Percentiles rank a stretch among this genome's conserved stretches.
phyloP scores from a whole-genome alignment of 2,888 invertebrate genomes.

The Thera obeliscata region DNA sequence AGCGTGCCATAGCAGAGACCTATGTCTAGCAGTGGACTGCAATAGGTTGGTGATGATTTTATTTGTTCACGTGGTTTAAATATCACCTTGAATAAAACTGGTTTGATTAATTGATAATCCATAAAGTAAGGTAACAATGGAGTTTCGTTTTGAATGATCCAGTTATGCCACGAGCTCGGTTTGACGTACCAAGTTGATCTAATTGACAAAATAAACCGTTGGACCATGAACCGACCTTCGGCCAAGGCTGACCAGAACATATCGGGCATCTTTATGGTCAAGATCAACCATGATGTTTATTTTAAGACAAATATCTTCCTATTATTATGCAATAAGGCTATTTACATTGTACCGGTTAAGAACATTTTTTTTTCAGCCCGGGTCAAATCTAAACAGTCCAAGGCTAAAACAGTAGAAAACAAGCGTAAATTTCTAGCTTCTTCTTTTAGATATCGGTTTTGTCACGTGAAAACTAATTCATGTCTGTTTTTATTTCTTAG shows the following conservation, averaged over 20 bases:
- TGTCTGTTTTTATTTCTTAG: too few relatives aligned
- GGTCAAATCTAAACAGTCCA: too few relatives aligned
- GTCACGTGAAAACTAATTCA: too few relatives aligned
- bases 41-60: too few relatives aligned
- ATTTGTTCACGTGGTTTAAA: not conserved
- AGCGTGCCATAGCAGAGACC: too few relatives aligned
- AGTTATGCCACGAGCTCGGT: slow-evolving; percentile 21
- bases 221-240: slow-evolving; percentile 25
- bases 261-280: slow-evolving; percentile 18
- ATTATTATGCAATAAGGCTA: slow-evolving; percentile 1
- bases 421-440: too few relatives aligned
- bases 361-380: too few relatives aligned
- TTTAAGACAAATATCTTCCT: not conserved
- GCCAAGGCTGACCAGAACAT: slow-evolving; percentile 21
- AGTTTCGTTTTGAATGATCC: slow-evolving; percentile 2
- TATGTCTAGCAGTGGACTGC: too few relatives aligned
- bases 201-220: slow-evolving; percentile 7
- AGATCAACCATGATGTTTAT: not conserved
- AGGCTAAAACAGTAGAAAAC: too few relatives aligned
- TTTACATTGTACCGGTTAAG: too few relatives aligned
- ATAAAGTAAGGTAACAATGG: not conserved
- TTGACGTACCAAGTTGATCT: slow-evolving; percentile 18
- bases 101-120: not conserved
- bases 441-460: too few relatives aligned
- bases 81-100: not conserved